Percentiles rank a stretch among this genome's conserved stretches.
These are phyloP conservation scores for Ctenomys sociabilis DNA, from an alignment of 2,113 vertebrate genomes.

Conservation along the genomic window DNA sequence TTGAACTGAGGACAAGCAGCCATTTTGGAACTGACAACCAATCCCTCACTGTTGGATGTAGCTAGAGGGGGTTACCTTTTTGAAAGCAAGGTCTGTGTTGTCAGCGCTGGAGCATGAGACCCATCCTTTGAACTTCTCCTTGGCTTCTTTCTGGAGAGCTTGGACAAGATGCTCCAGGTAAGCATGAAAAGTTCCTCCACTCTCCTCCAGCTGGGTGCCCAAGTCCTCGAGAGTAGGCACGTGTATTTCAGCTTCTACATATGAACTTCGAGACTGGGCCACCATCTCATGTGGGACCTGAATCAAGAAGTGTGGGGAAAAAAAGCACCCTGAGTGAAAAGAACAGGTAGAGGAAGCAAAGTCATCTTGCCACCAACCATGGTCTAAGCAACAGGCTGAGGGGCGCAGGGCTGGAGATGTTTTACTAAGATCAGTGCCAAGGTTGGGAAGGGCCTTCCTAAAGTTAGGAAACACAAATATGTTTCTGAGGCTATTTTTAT, in stretches of 20 bases:
- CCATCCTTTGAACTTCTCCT: slow-evolving; percentile 97
- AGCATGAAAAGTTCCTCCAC: slow-evolving; percentile 88
- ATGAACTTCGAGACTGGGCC: slow-evolving; percentile 94
- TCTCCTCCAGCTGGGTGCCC: slow-evolving; percentile 92
- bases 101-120: slow-evolving; percentile 91
- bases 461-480: not conserved
- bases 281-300: slow-evolving; percentile 97
- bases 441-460: not conserved
- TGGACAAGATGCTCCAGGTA: slow-evolving; percentile 92
- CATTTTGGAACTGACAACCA: not conserved
- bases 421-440: not conserved
- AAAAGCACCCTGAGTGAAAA: not conserved
- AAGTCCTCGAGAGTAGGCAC: slow-evolving; percentile 92
- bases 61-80: slow-evolving; percentile 88
- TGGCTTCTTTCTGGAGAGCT: slow-evolving; percentile 93
- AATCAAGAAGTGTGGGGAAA: not conserved
- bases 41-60: not conserved
- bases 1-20: not conserved
- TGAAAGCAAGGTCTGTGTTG: slow-evolving; percentile 94
- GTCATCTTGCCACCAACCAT: not conserved
- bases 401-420: not conserved
- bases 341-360: slow-evolving; percentile 29
- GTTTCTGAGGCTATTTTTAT: slow-evolving; percentile 34
- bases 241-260: slow-evolving; percentile 93
- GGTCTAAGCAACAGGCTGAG: not conserved